Conservation (phyloP, 1,140 invertebrate species). For the Orchestia grillus region DNA sequence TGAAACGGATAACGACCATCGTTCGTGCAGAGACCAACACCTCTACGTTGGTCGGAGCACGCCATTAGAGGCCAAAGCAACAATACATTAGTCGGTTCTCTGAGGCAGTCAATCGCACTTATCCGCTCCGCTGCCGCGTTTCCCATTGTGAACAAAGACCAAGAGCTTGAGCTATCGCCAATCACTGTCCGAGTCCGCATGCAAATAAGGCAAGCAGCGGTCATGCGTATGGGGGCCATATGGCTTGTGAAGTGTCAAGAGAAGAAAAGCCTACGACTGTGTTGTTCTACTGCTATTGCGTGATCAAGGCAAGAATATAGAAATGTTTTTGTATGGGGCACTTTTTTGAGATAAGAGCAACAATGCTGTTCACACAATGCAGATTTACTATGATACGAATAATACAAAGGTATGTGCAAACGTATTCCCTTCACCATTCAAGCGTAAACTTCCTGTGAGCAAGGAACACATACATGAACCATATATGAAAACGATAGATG, state of each 20-base stretch:
- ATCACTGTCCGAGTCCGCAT: constrained; percentile 25
- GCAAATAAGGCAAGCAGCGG: constrained; percentile 13
- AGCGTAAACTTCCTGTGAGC: too few relatives aligned
- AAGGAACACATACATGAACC: too few relatives aligned
- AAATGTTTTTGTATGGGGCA: too few relatives aligned
- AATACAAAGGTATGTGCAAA: too few relatives aligned
- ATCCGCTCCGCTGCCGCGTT: background rate
- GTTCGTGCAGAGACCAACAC: background rate
- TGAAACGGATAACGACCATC: background rate
- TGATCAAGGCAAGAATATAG: too few relatives aligned
- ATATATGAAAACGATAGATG: too few relatives aligned
- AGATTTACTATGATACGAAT: too few relatives aligned
- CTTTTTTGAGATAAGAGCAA: too few relatives aligned
- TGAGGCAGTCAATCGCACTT: constrained; percentile 20
- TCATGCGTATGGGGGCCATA: background rate
- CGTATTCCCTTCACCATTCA: too few relatives aligned
- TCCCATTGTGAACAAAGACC: constrained; percentile 25
- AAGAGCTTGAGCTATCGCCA: constrained; percentile 32
- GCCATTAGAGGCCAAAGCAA: background rate
- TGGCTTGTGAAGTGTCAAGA: background rate
- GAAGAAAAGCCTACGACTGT: background rate
- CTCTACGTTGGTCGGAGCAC: background rate
- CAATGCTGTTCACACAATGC: too few relatives aligned
- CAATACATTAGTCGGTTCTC: constrained; percentile 7
- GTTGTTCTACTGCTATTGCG: background rate